Base-by-base conservation (phyloP, 2,113 vertebrate genomes). In the Bubo scandiacus region DNA sequence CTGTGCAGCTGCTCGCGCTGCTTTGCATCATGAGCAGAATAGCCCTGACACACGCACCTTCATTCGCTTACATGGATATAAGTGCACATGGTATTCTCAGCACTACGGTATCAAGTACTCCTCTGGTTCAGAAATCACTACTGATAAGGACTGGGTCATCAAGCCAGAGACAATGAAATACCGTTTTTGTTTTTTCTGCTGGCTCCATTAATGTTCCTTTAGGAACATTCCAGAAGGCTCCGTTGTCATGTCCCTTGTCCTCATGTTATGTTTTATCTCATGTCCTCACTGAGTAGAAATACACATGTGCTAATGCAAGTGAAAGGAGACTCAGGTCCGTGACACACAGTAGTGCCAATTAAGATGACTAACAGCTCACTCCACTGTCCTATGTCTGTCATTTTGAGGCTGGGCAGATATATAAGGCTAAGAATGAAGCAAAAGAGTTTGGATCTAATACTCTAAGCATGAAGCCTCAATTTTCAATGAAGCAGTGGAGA, bases 21-120 rank as follows among this genome's bases (percentile, higher is more conserved):
- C 55, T 67, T 38, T 54, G 36, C 10, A 36, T 5, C 30, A 7
- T 6, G 38, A 38, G 52, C 61, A 75, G 54, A 72, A 40, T 1
- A 70, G 54, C 51, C 20, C 47, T 38, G 23, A 13, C 36, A 47
- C 23, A 4, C 1, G 0, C 27, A 13, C 57, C 68, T 75, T 54
- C 21, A 1, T 26, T 36, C 36, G 65, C 17, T 32, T 36, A 30
- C 18, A 2, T 2, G 4, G 63, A 22, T 58, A 27, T 36, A 40
- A 12, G 57, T 3, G 23, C 45, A 19, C 0, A 0, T 43, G 38
- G 43, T 73, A 7, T 30, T 58, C 70, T 32, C 59, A 49, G 40
- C n/a, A 6, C 20, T 54, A 4, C 54, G 52, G 14, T 52, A 38
- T 25, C 55, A 51, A 25, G 58, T 16, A 55, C 38, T 38, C 65